Evolutionary conservation across 92 coral and sea anemone genomes (phyloP).

Genomic region (Epizoanthus rinbou): DNA sequence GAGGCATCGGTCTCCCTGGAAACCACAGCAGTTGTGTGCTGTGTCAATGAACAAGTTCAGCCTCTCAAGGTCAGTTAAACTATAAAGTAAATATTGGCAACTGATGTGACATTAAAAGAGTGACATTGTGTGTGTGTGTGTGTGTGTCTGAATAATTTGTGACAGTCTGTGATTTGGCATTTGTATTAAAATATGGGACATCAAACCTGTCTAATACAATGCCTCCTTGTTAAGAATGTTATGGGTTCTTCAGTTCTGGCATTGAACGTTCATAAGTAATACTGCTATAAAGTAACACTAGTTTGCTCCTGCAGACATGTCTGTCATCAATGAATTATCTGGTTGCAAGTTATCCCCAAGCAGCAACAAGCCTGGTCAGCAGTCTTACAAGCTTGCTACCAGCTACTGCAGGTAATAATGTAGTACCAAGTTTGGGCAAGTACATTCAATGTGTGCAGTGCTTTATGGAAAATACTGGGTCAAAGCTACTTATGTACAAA

Average conservation of each 20-base stretch:
- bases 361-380: slow-evolving; percentile 66
- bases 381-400: slow-evolving; percentile 75
- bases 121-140: too few relatives aligned
- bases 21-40: slow-evolving; percentile 82
- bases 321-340: slow-evolving; percentile 77
- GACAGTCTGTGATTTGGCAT: background rate
- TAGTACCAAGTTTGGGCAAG: too few relatives aligned
- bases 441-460: too few relatives aligned
- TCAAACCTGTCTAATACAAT: too few relatives aligned
- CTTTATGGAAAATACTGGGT: too few relatives aligned
- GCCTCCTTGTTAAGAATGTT: too few relatives aligned
- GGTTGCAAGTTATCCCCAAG: slow-evolving; percentile 67
- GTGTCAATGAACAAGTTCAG: slow-evolving; percentile 70
- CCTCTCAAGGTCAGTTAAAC: slow-evolving; percentile 72
- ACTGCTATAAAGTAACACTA: background rate
- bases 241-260: background rate
- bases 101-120: background rate
- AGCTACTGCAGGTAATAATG: slow-evolving; percentile 74
- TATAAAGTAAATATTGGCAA: background rate
- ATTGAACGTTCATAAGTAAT: background rate
- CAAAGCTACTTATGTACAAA: too few relatives aligned
- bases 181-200: too few relatives aligned
- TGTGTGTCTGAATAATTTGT: background rate
- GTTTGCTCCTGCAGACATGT: slow-evolving; percentile 56
- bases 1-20: slow-evolving; percentile 79